Percentiles rank a stretch among this genome's conserved stretches.
phyloP scores from a whole-genome alignment of 2,797 vertebrate species.

The Staurois parvus region DNA sequence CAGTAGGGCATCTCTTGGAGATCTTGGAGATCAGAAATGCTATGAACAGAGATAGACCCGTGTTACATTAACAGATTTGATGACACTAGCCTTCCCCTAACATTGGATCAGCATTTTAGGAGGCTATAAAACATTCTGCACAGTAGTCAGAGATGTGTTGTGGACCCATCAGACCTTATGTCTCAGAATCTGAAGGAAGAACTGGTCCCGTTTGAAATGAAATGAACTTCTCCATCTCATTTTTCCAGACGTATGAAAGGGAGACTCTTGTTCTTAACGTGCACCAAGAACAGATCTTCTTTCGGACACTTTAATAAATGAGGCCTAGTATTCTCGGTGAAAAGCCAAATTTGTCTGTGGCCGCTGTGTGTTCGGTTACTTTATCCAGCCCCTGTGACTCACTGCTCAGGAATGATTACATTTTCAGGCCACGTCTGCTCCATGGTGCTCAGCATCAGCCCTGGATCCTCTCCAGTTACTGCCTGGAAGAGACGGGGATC shows the following conservation, averaged over 20 bases:
- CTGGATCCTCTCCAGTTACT: not conserved
- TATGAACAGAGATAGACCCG: not conserved
- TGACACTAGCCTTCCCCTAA: too few relatives aligned
- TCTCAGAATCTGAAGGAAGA: too few relatives aligned
- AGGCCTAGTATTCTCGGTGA: not conserved
- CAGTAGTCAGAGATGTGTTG: not conserved
- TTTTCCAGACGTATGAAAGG: too few relatives aligned
- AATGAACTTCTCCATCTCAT: too few relatives aligned
- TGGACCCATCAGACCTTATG: not conserved
- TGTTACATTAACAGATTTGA: too few relatives aligned
- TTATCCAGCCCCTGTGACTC: slow-evolving; percentile 13
- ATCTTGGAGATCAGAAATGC: not conserved
- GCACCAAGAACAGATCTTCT: too few relatives aligned
- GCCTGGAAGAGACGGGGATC: not conserved
- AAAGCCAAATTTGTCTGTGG: not conserved
- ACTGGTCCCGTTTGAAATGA: too few relatives aligned
- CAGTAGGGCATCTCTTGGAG: not conserved
- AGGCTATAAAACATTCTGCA: not conserved
- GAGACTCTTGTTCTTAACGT: too few relatives aligned
- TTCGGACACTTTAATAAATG: too few relatives aligned
- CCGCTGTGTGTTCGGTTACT: not conserved
- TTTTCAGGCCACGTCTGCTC: slow-evolving; percentile 35
- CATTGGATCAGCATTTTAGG: not conserved
- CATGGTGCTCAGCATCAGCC: not conserved
- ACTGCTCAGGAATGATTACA: slow-evolving; percentile 38